These are phyloP conservation scores for Neopelma chrysocephalum DNA, from an alignment of 2,797 vertebrate genomes.

Conservation along the genomic window DNA sequence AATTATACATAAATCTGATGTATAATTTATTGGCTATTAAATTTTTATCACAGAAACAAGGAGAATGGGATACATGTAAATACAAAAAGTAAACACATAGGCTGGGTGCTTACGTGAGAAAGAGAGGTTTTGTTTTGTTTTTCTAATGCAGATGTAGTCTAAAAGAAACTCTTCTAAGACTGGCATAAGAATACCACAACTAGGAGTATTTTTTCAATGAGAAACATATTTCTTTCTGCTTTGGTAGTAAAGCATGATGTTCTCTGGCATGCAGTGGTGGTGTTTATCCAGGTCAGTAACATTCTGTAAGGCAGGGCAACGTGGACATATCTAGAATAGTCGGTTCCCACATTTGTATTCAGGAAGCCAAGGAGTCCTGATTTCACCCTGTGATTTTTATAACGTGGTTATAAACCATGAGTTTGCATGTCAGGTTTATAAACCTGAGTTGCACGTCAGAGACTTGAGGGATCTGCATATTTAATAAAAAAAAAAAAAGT, in stretches of 20 bases:
- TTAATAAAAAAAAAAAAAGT: conserved; percentile 7
- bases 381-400: conserved; percentile 31
- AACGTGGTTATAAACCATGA: neutral
- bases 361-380: neutral
- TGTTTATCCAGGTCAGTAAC: conserved; percentile 38
- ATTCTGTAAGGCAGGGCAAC: conserved; percentile 1
- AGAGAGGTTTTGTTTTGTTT: neutral
- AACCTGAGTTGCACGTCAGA: neutral
- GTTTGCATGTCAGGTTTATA: no score
- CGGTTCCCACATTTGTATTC: neutral
- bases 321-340: neutral
- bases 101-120: neutral
- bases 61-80: conserved; percentile 83
- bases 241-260: conserved; percentile 24
- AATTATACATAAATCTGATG: conserved; percentile 85
- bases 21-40: conserved; percentile 90
- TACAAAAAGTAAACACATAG: conserved; percentile 85
- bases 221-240: neutral
- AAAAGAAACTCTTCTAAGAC: neutral
- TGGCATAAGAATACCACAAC: neutral
- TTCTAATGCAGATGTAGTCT: neutral
- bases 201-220: neutral
- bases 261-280: neutral
- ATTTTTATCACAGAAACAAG: conserved; percentile 90
- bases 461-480: conserved; percentile 3